Evolutionary conservation across 1,140 invertebrate genomes (phyloP).

Genomic region (Diorhabda sublineata): DNA sequence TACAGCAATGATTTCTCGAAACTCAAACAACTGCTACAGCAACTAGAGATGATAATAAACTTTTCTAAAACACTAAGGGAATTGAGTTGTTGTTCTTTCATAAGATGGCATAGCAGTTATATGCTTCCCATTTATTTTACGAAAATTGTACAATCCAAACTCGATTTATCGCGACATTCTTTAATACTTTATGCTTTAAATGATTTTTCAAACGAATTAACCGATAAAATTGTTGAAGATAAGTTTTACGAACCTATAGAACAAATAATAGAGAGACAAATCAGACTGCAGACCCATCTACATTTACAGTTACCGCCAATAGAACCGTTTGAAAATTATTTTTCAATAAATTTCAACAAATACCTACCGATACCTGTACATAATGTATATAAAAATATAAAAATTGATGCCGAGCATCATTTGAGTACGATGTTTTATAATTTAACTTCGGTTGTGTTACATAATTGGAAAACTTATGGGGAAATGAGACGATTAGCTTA

Average conservation of each 20-base stretch:
- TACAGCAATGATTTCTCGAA: conserved; percentile 53
- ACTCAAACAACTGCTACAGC: conserved; percentile 56
- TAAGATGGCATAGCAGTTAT: conserved; percentile 76
- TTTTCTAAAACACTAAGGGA: conserved; percentile 56
- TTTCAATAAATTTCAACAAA: conserved; percentile 36
- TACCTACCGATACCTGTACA: conserved; percentile 32
- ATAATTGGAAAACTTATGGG: conserved; percentile 96
- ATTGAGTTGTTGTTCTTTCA: conserved; percentile 68
- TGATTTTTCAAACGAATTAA: conserved; percentile 52
- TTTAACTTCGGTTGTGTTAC: conserved; percentile 92
- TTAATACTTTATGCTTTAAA: conserved; percentile 62
- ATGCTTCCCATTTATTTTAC: conserved; percentile 73
- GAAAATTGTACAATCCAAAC: conserved; percentile 60
- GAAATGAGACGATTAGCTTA: conserved; percentile 92
- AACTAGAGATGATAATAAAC: conserved; percentile 60
- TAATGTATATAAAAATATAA: conserved; percentile 39
- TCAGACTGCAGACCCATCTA: conserved; percentile 84
- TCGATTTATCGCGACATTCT: conserved; percentile 60
- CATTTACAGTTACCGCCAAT: conserved; percentile 78
- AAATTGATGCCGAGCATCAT: conserved; percentile 80
- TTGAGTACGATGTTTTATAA: conserved; percentile 96
- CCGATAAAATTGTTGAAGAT: conserved; percentile 46
- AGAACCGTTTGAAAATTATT: conserved; percentile 40
- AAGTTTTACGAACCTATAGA: conserved; percentile 71
- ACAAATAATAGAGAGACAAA: conserved; percentile 83